Evolutionary conservation across 1,140 invertebrate species (phyloP).

Genomic region (Pseudomyrmex cubaensis): DNA sequence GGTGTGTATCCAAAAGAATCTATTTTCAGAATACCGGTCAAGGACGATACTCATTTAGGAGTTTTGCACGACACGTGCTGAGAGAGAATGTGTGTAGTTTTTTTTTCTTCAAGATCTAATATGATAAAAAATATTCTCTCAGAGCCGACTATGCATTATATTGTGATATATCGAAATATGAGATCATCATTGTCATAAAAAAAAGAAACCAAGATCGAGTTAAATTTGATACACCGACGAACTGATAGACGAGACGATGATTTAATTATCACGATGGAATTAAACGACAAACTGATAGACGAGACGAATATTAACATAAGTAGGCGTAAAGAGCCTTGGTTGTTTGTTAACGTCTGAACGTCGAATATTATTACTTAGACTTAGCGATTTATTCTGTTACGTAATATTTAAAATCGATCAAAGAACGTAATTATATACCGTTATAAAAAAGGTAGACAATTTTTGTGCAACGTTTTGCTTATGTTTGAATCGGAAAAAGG

Average conservation of each 20-base stretch:
- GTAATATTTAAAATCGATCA: background rate
- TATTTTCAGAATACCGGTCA: conserved; percentile 47
- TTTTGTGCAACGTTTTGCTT: background rate
- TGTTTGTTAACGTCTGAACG: background rate
- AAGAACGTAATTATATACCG: background rate
- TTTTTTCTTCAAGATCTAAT: background rate
- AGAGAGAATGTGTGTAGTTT: background rate
- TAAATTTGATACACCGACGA: background rate
- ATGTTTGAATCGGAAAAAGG: background rate
- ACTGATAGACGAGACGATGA: conserved; percentile 6
- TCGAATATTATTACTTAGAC: conserved; percentile 5
- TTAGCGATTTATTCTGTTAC: background rate
- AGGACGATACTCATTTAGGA: background rate
- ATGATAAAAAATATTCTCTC: background rate
- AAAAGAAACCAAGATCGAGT: background rate
- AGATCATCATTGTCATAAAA: background rate
- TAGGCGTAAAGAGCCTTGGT: background rate
- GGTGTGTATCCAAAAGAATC: background rate
- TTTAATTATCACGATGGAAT: conserved; percentile 7
- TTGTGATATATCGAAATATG: conserved; percentile 9
- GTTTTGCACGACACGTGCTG: background rate
- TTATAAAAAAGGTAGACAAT: background rate
- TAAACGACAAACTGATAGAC: conserved; percentile 1
- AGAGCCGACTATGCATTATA: background rate
- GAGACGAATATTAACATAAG: background rate